These are phyloP conservation scores for Sturnus vulgaris DNA, from an alignment of 2,113 vertebrate species.

Conservation along the genomic window DNA sequence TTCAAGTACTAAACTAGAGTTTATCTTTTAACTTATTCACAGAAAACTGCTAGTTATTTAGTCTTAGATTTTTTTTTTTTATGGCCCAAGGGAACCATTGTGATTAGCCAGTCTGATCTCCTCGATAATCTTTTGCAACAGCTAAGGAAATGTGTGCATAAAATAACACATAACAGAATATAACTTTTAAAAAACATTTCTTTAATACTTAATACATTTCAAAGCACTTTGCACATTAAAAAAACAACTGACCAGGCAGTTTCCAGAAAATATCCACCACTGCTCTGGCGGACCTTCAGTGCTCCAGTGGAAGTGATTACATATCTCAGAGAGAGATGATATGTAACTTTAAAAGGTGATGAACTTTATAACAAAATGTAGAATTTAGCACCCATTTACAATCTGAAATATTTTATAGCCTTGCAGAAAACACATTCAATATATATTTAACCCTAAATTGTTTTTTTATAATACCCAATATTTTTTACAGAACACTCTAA, in stretches of 20 bases:
- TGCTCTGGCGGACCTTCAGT: background rate
- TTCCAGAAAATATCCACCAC: background rate
- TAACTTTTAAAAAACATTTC: background rate
- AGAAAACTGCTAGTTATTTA: slow-evolving; percentile 7
- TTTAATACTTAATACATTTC: background rate
- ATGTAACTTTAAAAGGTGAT: background rate
- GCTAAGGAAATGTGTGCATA: background rate
- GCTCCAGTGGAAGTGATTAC: background rate
- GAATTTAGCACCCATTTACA: background rate
- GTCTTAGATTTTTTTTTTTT: background rate
- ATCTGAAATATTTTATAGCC: background rate
- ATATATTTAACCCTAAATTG: background rate
- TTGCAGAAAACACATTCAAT: background rate
- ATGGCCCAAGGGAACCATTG: background rate
- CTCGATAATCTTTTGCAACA: background rate
- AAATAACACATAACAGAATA: background rate
- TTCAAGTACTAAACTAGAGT: slow-evolving; percentile 47
- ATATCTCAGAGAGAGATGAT: background rate
- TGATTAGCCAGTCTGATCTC: background rate
- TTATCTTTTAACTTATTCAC: slow-evolving; percentile 38
- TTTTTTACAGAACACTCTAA: background rate
- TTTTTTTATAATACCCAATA: background rate
- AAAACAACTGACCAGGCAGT: background rate
- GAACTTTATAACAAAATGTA: background rate
- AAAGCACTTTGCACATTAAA: background rate